Conservation (phyloP, 2,113 vertebrate genomes). For the Sceloporus undulatus region DNA sequence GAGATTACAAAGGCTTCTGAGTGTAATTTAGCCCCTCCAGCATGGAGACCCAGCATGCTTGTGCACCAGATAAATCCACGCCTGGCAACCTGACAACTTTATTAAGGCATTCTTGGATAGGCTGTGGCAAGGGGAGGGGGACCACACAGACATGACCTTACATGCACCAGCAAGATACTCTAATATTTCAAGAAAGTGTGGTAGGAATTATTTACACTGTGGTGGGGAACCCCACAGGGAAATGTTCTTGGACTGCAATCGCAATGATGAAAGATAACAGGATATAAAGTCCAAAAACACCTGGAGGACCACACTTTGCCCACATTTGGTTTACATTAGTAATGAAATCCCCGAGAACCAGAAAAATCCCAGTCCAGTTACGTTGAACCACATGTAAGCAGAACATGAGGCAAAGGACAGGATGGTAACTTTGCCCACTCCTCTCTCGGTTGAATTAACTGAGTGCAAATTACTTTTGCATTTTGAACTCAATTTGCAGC, state of each 20-base stretch:
- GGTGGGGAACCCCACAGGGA: too few species aligned
- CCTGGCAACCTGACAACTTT: not conserved
- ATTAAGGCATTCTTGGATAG: not conserved
- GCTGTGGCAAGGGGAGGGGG: not conserved
- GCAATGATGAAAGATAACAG: too few species aligned
- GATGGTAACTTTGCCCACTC: too few species aligned
- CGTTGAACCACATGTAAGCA: not conserved
- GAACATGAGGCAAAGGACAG: too few species aligned
- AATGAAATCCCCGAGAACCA: not conserved
- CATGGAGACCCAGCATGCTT: not conserved
- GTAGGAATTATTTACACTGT: not conserved
- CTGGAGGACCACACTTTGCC: too few species aligned
- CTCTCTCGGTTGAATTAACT: too few species aligned
- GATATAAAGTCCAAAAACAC: too few species aligned
- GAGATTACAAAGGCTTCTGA: constrained; percentile 11
- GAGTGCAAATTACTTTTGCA: too few species aligned
- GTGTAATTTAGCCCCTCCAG: not conserved
- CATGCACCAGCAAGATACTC: not conserved
- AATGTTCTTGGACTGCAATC: too few species aligned
- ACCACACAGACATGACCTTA: not conserved
- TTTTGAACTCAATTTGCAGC: too few species aligned
- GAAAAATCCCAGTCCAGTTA: too few species aligned
- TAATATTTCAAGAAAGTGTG: not conserved
- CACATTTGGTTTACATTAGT: not conserved
- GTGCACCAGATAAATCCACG: not conserved